These are phyloP conservation scores for Myioborus miniatus DNA, from an alignment of 2,797 vertebrate genomes.

Conservation along the genomic window DNA sequence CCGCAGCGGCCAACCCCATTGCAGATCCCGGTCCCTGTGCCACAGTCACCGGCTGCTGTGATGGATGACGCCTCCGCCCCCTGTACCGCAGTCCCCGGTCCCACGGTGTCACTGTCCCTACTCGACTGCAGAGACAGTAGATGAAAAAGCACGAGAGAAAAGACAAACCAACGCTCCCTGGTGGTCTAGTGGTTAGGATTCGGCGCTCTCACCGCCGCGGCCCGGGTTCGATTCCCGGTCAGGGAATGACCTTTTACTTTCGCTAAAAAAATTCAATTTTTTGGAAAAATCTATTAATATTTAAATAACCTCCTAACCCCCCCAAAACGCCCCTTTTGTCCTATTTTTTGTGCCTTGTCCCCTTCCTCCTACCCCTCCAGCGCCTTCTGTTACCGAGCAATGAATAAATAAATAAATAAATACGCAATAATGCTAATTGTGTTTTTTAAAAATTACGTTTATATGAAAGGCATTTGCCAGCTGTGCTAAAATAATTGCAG, in stretches of 20 bases:
- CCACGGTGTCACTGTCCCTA: fast-evolving
- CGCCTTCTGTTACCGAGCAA: too few species aligned
- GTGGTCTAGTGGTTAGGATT: slow-evolving; percentile 52
- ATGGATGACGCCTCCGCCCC: background rate
- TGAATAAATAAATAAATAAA: too few species aligned
- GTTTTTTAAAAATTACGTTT: too few species aligned
- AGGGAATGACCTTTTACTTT: background rate
- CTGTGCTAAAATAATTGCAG: too few species aligned
- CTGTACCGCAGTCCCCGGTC: fast-evolving
- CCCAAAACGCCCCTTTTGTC: too few species aligned
- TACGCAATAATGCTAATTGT: too few species aligned
- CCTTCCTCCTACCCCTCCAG: too few species aligned
- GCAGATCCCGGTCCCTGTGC: background rate
- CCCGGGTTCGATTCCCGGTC: slow-evolving; percentile 45
- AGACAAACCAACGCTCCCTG: fast-evolving
- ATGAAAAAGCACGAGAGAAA: fast-evolving
- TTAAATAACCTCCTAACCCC: too few species aligned
- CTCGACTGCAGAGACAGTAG: fast-evolving
- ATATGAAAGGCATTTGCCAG: too few species aligned
- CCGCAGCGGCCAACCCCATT: background rate
- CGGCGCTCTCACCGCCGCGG: background rate
- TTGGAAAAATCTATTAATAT: too few species aligned
- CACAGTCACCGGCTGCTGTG: background rate
- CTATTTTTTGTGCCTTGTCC: too few species aligned
- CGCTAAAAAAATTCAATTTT: too few species aligned